phyloP scores from a whole-genome alignment of 2,888 invertebrate species.

The Schizotus pectinicornis region DNA sequence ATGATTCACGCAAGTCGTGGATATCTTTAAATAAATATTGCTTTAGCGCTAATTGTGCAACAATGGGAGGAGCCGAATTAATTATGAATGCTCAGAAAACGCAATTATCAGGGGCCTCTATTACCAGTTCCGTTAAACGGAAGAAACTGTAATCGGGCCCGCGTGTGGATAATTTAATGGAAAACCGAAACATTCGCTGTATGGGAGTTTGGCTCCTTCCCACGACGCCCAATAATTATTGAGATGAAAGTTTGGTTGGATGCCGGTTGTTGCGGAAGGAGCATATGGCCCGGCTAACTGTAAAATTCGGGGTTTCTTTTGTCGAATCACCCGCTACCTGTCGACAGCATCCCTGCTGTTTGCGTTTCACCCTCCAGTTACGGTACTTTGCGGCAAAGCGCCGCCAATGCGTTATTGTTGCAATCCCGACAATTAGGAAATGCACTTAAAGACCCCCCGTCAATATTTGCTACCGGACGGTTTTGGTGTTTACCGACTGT shows the following conservation, averaged over 20 bases:
- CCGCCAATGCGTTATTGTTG: conserved; percentile 3
- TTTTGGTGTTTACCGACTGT: too few relatives aligned
- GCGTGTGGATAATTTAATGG: too few relatives aligned
- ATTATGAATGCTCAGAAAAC: too few relatives aligned
- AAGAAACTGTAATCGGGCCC: too few relatives aligned
- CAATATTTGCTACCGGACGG: conserved; percentile 20
- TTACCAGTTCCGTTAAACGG: too few relatives aligned
- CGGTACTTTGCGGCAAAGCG: conserved; percentile 1
- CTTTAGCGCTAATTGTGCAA: neutral
- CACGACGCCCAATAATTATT: conserved; percentile 23
- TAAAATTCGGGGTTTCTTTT: conserved; percentile 12
- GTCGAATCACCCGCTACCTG: conserved; percentile 26
- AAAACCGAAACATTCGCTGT: too few relatives aligned
- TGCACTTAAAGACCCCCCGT: conserved; percentile 17
- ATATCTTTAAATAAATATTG: conserved; percentile 23
- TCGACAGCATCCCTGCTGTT: conserved; percentile 24
- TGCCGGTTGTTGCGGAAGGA: conserved; percentile 10
- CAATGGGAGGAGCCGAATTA: too few relatives aligned
- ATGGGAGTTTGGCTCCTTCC: conserved; percentile 9
- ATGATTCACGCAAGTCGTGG: conserved; percentile 13
- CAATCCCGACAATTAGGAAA: conserved; percentile 8
- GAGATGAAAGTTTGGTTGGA: conserved; percentile 14
- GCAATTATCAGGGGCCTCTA: too few relatives aligned
- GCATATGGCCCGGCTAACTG: conserved; percentile 25
- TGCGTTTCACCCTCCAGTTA: conserved; percentile 9